Evolutionary conservation across 2,888 invertebrate genomes (phyloP).

Genomic region (Drosophila crucigera): DNA sequence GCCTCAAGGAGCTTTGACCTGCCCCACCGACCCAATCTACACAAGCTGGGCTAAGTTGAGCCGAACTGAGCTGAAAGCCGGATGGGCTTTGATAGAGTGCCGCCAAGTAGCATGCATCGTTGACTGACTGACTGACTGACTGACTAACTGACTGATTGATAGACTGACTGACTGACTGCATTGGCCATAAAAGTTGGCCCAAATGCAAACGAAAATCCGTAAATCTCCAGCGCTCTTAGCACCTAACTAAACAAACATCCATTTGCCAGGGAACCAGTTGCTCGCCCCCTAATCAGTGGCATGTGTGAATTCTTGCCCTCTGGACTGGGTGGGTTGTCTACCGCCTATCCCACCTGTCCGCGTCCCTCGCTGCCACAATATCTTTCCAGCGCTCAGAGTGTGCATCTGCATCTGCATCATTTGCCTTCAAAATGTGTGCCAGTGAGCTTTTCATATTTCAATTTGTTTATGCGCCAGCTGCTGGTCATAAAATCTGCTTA

Average conservation of each 20-base stretch:
- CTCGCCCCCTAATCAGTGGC: slow-evolving; percentile 17
- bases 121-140: slow-evolving; percentile 8
- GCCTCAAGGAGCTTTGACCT: slow-evolving; percentile 45
- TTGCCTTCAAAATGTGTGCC: slow-evolving; percentile 47
- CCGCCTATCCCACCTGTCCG: not conserved
- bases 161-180: slow-evolving; percentile 1
- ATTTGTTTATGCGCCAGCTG: slow-evolving; percentile 48
- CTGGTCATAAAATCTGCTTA: slow-evolving; percentile 41
- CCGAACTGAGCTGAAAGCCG: slow-evolving; percentile 27
- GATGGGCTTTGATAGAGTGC: slow-evolving; percentile 42
- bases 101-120: slow-evolving; percentile 14
- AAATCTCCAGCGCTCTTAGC: slow-evolving; percentile 55
- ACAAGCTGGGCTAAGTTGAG: not conserved
- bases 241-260: slow-evolving; percentile 55
- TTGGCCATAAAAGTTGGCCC: slow-evolving; percentile 35
- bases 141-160: slow-evolving; percentile 1
- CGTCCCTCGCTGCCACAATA: not conserved
- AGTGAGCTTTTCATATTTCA: slow-evolving; percentile 35
- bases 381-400: not conserved
- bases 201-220: slow-evolving; percentile 44
- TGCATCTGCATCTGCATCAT: slow-evolving; percentile 22
- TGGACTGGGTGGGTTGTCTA: not conserved
- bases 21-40: slow-evolving; percentile 18
- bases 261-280: slow-evolving; percentile 17
- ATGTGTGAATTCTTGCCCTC: slow-evolving; percentile 53